Percentiles rank a stretch among this genome's conserved stretches.
These are phyloP conservation scores for Ditylenchus dipsaci DNA, from an alignment of 1,140 invertebrate genomes.

Conservation along the genomic window DNA sequence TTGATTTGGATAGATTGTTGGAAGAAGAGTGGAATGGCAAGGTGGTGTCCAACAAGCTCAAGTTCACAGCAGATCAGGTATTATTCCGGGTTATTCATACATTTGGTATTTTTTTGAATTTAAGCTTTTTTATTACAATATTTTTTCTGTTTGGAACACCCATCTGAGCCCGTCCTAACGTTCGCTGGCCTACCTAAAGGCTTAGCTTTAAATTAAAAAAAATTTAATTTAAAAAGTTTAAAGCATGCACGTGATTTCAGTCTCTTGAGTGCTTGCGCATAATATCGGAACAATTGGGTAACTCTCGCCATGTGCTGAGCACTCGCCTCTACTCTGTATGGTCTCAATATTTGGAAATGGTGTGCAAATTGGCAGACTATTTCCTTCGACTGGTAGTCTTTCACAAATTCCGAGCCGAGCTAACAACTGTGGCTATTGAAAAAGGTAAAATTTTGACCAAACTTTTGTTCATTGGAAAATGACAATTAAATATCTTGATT, in stretches of 20 bases:
- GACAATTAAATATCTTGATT: constrained; percentile 10
- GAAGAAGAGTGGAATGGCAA: neutral
- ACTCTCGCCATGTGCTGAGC: constrained; percentile 32
- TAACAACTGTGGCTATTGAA: constrained; percentile 32
- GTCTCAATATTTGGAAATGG: constrained; percentile 25
- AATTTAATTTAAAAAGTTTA: too few species aligned
- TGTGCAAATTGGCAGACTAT: constrained; percentile 33
- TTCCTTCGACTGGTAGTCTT: constrained; percentile 30
- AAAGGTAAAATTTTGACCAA: constrained; percentile 15
- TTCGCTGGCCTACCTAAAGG: too few species aligned
- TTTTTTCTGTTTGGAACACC: too few species aligned
- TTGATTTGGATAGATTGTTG: constrained; percentile 19
- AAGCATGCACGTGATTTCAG: constrained; percentile 16
- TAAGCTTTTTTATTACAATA: too few species aligned
- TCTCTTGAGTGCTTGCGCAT: constrained; percentile 32
- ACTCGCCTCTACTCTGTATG: constrained; percentile 34
- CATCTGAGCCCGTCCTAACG: too few species aligned
- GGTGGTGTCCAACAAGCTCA: neutral
- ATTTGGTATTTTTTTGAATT: constrained; percentile 1
- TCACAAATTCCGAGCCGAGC: constrained; percentile 16
- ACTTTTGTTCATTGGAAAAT: too few species aligned
- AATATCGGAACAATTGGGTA: constrained; percentile 22
- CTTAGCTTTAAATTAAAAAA: too few species aligned
- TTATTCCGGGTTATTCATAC: constrained; percentile 1
- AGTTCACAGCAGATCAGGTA: neutral